Base-by-base conservation (phyloP, 2,888 invertebrate species). In the Zygothrica quintamaculata region DNA sequence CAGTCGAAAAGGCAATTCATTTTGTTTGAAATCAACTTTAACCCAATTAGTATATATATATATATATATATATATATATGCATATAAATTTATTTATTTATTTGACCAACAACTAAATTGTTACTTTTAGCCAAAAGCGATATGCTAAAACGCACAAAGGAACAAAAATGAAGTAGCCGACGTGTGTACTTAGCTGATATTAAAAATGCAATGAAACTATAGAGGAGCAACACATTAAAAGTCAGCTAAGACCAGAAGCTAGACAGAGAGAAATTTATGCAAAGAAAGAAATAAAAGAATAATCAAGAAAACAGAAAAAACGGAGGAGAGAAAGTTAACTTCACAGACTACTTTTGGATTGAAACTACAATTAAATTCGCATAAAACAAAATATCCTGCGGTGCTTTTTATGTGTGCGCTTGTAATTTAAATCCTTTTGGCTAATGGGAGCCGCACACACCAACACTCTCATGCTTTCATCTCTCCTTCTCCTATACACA, bases 361-460 rank as follows among this genome's bases (percentile, higher is more conserved):
- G 85, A 81, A 87, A 85, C 74, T 84, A 87, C 86, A 88, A 88
- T 87, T 88, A 88, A 88, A 86, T 85, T 84, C 87, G 71, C 81
- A 88, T 87, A 84, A 87, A 88, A 84, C 74, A 79, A 79, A 79
- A 86, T 86, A 87, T 87, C 87, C 81, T 88, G 79, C 77, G 79
- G 88, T 77, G 78, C 65, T 73, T 70, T 77, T 84, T 80, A 69
- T 82, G 65, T 77, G 65, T 62, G 65, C 68, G 70, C 73, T 82
- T 75, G 82, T 84, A 81, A 81, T 77, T 81, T 82, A 84, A 82
- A 77, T 84, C 85, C 77, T 79, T 76, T 79, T 76, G 82, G 79
- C 82, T 82, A 82, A 82, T 84, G 82, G 73, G 65, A 65, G 62
- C 69, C 55, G 37, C 56, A 61, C 60, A 67, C 52, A 50, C 55